Evolutionary conservation across 2,797 vertebrate genomes (phyloP).

Genomic region (Schizopygopsis pylzovi): DNA sequence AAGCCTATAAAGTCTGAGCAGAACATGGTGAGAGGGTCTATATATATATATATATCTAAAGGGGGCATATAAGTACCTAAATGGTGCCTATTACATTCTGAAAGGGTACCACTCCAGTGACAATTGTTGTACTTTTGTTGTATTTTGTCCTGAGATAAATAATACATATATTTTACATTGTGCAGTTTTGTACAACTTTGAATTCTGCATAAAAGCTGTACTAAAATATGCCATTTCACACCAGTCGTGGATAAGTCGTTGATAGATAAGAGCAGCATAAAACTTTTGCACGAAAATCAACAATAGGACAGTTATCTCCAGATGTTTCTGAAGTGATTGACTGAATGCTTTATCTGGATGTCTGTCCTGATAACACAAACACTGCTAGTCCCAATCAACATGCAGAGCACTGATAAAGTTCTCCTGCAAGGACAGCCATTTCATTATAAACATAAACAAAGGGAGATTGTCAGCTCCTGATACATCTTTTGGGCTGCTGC

Average conservation of each 20-base stretch:
- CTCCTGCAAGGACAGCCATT: constrained; percentile 1
- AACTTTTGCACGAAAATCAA: neutral
- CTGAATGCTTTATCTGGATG: constrained; percentile 50
- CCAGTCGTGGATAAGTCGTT: neutral
- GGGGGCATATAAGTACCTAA: neutral
- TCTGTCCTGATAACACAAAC: constrained; percentile 47
- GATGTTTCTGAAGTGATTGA: constrained; percentile 45
- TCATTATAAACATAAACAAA: constrained; percentile 19
- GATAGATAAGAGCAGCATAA: neutral
- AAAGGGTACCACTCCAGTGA: neutral
- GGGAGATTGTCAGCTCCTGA: neutral
- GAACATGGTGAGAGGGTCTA: too few species aligned
- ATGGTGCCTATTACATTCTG: neutral
- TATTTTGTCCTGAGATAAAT: neutral
- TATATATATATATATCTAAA: too few species aligned
- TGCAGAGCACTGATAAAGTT: constrained; percentile 18
- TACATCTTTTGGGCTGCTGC: neutral
- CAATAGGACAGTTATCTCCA: constrained; percentile 28
- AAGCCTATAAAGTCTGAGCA: too few species aligned
- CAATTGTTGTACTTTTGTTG: neutral
- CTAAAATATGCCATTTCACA: neutral
- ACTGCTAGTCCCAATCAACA: neutral
- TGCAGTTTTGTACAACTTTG: neutral
- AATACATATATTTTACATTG: neutral
- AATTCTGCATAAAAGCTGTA: neutral